These are phyloP conservation scores for Ophion costatus DNA, from an alignment of 2,888 invertebrate genomes.

Conservation along the genomic window DNA sequence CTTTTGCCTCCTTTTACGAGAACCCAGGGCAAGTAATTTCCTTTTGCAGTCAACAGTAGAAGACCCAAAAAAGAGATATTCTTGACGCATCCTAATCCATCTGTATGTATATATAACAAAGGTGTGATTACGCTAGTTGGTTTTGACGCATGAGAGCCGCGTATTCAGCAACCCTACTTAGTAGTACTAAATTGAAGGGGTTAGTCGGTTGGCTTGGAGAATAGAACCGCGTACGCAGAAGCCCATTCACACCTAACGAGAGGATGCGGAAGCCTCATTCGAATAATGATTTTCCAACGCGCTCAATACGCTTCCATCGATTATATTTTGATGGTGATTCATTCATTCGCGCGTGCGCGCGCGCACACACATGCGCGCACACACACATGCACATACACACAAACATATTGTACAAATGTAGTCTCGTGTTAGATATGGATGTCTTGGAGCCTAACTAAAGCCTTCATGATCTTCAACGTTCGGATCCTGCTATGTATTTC, in stretches of 20 bases:
- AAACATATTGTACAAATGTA: not conserved
- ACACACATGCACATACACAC: not conserved
- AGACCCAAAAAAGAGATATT: too few relatives aligned
- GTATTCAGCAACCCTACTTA: not conserved
- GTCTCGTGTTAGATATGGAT: too few relatives aligned
- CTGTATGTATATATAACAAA: constrained; percentile 1
- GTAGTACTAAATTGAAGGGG: not conserved
- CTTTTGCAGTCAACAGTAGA: too few relatives aligned
- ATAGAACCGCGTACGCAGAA: constrained; percentile 10
- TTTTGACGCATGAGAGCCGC: constrained; percentile 20
- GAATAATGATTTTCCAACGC: constrained; percentile 50
- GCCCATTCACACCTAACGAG: constrained; percentile 49
- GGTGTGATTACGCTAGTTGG: constrained; percentile 1
- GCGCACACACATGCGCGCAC: not conserved
- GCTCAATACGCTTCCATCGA: constrained; percentile 3
- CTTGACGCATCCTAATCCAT: not conserved
- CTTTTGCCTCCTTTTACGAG: too few relatives aligned
- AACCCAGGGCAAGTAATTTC: too few relatives aligned
- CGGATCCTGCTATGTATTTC: too few relatives aligned
- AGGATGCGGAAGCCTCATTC: constrained; percentile 11
- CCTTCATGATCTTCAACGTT: too few relatives aligned
- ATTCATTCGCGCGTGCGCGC: not conserved
- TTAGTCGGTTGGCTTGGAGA: not conserved
- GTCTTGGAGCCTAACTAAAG: too few relatives aligned
- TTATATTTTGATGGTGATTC: constrained; percentile 21